Percentiles rank a stretch among this genome's conserved stretches.
phyloP scores from a whole-genome alignment of 2,888 invertebrate species.

The Odontothrips loti region DNA sequence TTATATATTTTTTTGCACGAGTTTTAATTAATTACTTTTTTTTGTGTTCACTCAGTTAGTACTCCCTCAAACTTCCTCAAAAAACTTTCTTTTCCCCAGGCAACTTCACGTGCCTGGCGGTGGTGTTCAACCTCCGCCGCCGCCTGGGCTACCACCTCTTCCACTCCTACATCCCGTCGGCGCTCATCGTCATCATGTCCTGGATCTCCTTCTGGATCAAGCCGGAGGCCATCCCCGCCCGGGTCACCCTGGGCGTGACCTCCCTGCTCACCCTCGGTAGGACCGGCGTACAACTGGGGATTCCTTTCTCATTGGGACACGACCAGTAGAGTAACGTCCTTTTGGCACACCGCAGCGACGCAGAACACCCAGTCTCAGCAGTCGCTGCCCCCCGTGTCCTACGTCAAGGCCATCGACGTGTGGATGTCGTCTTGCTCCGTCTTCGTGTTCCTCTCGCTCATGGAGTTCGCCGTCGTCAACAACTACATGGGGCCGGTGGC shows the following conservation, averaged over 20 bases:
- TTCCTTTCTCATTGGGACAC: too few relatives aligned
- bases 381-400: slow-evolving; percentile 82
- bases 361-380: slow-evolving; percentile 91
- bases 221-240: slow-evolving; percentile 85
- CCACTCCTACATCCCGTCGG: slow-evolving; percentile 88
- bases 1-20: not conserved
- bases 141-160: slow-evolving; percentile 85
- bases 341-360: slow-evolving; percentile 76
- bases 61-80: too few relatives aligned
- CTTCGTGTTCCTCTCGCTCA: slow-evolving; percentile 83
- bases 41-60: too few relatives aligned
- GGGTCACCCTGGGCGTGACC: slow-evolving; percentile 83
- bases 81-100: slow-evolving; percentile 51
- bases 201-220: slow-evolving; percentile 97
- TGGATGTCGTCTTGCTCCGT: slow-evolving; percentile 92
- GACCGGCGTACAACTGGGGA: too few relatives aligned
- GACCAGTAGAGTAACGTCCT: too few relatives aligned
- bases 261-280: slow-evolving; percentile 77
- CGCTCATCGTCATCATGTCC: slow-evolving; percentile 88
- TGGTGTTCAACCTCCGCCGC: slow-evolving; percentile 77
- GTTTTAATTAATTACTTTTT: slow-evolving; percentile 11
- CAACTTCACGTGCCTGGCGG: slow-evolving; percentile 88
- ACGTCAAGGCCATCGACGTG: slow-evolving; percentile 87
- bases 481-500: slow-evolving; percentile 84
- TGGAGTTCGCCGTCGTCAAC: slow-evolving; percentile 87